Evolutionary conservation across 2,888 invertebrate species (phyloP).

Genomic region (Silvanus unidentatus): DNA sequence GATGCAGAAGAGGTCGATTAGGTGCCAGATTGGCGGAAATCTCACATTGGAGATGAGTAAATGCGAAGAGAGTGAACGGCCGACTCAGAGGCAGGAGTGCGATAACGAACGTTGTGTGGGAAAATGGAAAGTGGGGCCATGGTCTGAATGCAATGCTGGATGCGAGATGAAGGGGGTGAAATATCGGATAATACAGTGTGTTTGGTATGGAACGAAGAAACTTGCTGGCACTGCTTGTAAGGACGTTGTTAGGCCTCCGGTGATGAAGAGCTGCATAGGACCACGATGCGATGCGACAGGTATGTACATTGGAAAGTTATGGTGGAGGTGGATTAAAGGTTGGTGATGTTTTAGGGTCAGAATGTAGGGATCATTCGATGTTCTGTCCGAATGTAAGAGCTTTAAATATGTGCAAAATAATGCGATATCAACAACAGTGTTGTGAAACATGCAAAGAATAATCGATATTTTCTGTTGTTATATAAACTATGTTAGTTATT

Average conservation of each 20-base stretch:
- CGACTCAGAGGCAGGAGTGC: constrained; percentile 74
- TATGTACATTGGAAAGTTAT: constrained; percentile 12
- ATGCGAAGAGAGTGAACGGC: constrained; percentile 69
- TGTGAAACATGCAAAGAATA: constrained; percentile 67
- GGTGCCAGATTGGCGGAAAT: constrained; percentile 50
- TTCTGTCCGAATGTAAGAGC: constrained; percentile 82
- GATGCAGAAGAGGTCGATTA: constrained; percentile 64
- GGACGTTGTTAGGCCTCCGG: constrained; percentile 67
- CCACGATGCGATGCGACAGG: constrained; percentile 53
- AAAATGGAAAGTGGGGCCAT: constrained; percentile 84
- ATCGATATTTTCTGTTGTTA: constrained; percentile 7
- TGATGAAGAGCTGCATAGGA: constrained; percentile 72
- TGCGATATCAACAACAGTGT: constrained; percentile 79
- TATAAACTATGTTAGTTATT: constrained; percentile 11
- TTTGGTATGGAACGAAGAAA: constrained; percentile 81
- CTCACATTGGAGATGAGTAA: constrained; percentile 43
- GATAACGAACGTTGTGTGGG: constrained; percentile 78
- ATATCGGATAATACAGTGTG: constrained; percentile 84
- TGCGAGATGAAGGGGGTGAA: constrained; percentile 81
- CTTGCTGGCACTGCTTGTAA: constrained; percentile 84
- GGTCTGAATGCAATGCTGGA: constrained; percentile 88
- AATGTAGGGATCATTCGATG: constrained; percentile 75
- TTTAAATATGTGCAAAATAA: constrained; percentile 82
- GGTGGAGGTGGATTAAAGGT: not conserved
- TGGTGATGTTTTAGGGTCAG: constrained; percentile 49